phyloP scores from a whole-genome alignment of 2,113 vertebrate species.

The Mus spicilegus region DNA sequence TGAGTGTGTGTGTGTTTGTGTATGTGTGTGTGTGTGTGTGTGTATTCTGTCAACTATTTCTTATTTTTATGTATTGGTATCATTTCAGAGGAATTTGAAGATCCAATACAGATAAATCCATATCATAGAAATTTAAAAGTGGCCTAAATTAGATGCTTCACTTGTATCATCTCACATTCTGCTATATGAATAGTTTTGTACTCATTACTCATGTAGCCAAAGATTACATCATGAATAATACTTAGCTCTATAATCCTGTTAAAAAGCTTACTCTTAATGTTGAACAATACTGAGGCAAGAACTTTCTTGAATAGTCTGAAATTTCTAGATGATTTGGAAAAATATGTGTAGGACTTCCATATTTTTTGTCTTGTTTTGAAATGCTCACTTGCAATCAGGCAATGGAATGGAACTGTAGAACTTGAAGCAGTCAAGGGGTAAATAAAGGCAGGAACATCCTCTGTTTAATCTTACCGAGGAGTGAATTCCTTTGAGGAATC shows the following conservation, averaged over 20 bases:
- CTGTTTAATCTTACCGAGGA: not conserved
- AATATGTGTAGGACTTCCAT: not conserved
- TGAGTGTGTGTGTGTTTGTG: not conserved
- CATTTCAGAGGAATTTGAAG: not conserved
- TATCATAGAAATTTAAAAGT: not conserved
- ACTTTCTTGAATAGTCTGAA: constrained; percentile 21
- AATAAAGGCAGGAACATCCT: not conserved
- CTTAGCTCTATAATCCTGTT: not conserved
- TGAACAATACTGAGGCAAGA: not conserved
- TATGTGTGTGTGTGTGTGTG: no score
- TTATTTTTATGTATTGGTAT: constrained; percentile 44
- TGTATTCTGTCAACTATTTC: constrained; percentile 28
- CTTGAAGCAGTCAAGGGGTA: not conserved
- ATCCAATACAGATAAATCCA: not conserved
- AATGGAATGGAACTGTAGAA: not conserved
- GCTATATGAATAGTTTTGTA: not conserved
- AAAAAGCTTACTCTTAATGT: not conserved
- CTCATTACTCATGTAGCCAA: not conserved
- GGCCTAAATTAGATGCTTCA: not conserved
- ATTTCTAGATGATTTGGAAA: constrained; percentile 19
- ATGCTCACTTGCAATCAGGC: not conserved
- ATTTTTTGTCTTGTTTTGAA: not conserved
- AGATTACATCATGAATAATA: not conserved
- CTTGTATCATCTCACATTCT: not conserved
- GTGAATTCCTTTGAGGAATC: not conserved